Evolutionary conservation across 2,113 vertebrate species (phyloP).

Genomic region (Pantherophis guttatus): DNA sequence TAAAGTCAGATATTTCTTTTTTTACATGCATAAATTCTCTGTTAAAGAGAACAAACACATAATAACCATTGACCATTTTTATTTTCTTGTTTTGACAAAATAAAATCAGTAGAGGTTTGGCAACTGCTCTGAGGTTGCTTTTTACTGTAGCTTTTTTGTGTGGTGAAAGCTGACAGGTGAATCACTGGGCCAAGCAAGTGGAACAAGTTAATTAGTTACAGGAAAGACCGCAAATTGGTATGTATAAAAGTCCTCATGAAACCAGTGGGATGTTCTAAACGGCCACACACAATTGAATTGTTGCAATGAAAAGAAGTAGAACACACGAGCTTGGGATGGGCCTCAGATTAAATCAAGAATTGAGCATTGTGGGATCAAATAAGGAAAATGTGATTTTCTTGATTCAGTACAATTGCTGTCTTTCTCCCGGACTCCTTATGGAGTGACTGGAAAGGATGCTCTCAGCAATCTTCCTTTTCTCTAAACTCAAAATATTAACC

Average conservation of each 20-base stretch:
- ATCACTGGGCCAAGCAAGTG: background rate
- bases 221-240: background rate
- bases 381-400: background rate
- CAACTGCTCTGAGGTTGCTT: background rate
- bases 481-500: background rate
- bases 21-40: background rate
- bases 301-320: background rate
- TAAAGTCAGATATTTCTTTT: background rate
- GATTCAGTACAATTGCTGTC: background rate
- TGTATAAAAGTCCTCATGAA: background rate
- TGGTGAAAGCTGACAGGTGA: background rate
- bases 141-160: background rate
- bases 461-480: background rate
- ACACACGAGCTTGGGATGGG: too few relatives aligned
- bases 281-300: background rate
- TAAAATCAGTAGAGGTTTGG: rapidly evolving
- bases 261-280: background rate
- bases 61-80: background rate
- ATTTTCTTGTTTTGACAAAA: background rate
- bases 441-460: background rate
- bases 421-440: background rate
- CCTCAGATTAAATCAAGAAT: background rate
- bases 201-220: background rate
- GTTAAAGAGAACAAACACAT: background rate
- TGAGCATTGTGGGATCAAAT: background rate